Evolutionary conservation across 2,113 vertebrate genomes (phyloP).

Genomic region (Boleophthalmus pectinirostris): DNA sequence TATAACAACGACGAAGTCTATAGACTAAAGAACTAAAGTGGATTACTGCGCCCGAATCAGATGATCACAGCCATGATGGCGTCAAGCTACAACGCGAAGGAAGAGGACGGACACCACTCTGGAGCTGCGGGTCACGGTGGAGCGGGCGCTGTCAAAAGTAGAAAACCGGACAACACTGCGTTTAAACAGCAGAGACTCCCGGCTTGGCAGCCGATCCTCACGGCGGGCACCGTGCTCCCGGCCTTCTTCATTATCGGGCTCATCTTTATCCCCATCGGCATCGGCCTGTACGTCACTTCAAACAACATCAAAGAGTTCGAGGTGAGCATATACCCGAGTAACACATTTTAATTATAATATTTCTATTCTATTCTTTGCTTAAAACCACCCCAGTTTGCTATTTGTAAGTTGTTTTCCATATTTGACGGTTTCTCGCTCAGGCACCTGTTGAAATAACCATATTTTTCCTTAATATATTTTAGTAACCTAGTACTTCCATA

Average conservation of each 20-base stretch:
- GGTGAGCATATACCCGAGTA: conserved; percentile 65
- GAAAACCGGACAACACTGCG: conserved; percentile 94
- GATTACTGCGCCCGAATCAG: conserved; percentile 44
- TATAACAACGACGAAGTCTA: background rate
- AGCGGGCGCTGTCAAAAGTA: conserved; percentile 76
- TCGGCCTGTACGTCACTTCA: conserved; percentile 94
- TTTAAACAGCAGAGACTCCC: conserved; percentile 96
- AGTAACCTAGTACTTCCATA: background rate
- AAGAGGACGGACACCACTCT: conserved; percentile 80
- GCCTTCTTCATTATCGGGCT: conserved; percentile 96
- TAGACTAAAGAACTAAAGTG: conserved; percentile 6
- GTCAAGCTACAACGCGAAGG: conserved; percentile 90
- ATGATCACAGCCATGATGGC: conserved; percentile 79
- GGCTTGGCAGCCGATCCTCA: conserved; percentile 96
- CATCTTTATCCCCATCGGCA: conserved; percentile 96
- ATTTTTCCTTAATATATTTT: background rate
- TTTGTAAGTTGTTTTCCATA: background rate
- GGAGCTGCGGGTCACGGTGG: conserved; percentile 66
- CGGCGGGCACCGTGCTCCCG: conserved; percentile 91
- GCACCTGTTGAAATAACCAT: background rate
- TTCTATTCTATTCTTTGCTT: background rate
- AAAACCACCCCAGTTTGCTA: background rate
- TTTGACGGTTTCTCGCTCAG: background rate
- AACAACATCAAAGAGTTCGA: conserved; percentile 95
- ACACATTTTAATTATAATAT: background rate